Percentiles rank a stretch among this genome's conserved stretches.
phyloP scores from a whole-genome alignment of 2,797 vertebrate species.

The Malacoctenus gilli region DNA sequence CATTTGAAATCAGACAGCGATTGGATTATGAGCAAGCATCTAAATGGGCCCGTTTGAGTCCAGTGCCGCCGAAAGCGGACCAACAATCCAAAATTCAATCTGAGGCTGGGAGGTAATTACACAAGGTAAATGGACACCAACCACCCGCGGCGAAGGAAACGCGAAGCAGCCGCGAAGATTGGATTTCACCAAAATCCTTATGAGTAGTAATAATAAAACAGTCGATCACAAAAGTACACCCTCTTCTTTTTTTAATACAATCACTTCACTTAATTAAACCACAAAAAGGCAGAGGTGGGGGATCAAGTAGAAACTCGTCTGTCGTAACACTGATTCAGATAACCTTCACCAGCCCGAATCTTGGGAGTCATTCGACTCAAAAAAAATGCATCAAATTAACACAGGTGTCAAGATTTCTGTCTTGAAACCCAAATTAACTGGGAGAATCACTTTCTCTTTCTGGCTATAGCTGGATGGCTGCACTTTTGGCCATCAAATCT shows the following conservation, averaged over 20 bases:
- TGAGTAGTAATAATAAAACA: neutral
- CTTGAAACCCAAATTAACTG: conserved; percentile 19
- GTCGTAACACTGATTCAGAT: conserved; percentile 8
- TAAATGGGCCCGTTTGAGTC: too few relatives aligned
- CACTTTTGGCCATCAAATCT: conserved; percentile 15
- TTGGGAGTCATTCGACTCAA: too few relatives aligned
- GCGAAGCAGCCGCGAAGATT: neutral
- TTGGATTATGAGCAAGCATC: too few relatives aligned
- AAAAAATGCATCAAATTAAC: conserved; percentile 1
- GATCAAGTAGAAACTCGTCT: neutral
- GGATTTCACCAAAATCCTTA: neutral
- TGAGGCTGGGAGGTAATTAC: neutral
- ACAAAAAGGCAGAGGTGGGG: conserved; percentile 10
- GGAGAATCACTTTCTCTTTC: conserved; percentile 22
- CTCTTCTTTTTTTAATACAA: neutral
- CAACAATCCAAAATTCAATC: neutral
- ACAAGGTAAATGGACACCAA: too few relatives aligned
- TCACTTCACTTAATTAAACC: conserved; percentile 16
- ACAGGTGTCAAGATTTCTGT: conserved; percentile 13
- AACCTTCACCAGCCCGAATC: neutral
- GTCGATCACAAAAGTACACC: neutral
- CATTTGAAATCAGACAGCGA: too few relatives aligned
- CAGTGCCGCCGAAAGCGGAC: too few relatives aligned
- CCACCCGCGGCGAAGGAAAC: neutral
- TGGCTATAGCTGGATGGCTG: conserved; percentile 27